phyloP scores from a whole-genome alignment of 92 coral and sea anemone genomes.

The Ricordea florida region DNA sequence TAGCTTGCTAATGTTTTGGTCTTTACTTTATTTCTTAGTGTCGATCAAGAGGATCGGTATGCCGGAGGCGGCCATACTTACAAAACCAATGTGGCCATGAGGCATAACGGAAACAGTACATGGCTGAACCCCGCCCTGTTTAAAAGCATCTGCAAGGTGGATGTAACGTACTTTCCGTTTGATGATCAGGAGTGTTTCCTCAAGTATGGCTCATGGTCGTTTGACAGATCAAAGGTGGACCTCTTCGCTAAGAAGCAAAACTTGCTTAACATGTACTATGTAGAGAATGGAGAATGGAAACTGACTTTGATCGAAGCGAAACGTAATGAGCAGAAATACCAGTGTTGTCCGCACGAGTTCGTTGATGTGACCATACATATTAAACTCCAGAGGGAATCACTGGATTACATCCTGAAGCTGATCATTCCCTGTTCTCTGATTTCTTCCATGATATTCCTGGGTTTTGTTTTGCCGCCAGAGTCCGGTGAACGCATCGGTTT shows the following conservation, averaged over 20 bases:
- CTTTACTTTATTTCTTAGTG: slow-evolving; percentile 35
- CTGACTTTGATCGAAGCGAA: slow-evolving; percentile 33
- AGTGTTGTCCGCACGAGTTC: slow-evolving; percentile 51
- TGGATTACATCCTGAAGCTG: slow-evolving; percentile 83
- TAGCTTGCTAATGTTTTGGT: neutral
- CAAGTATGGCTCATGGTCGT: slow-evolving; percentile 95
- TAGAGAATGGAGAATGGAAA: slow-evolving; percentile 89
- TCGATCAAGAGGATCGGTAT: slow-evolving; percentile 89
- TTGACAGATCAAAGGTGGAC: slow-evolving; percentile 56
- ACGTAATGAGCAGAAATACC: slow-evolving; percentile 47
- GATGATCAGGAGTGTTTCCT: slow-evolving; percentile 85
- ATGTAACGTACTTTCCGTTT: slow-evolving; percentile 87
- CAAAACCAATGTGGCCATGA: slow-evolving; percentile 67
- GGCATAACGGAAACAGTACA: slow-evolving; percentile 58
- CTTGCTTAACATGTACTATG: slow-evolving; percentile 53
- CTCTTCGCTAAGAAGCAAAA: slow-evolving; percentile 35
- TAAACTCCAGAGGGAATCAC: slow-evolving; percentile 64
- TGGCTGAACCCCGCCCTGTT: slow-evolving; percentile 92
- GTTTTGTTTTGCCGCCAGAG: slow-evolving; percentile 93
- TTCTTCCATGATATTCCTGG: slow-evolving; percentile 91
- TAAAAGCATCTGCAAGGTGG: slow-evolving; percentile 80
- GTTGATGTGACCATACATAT: slow-evolving; percentile 67
- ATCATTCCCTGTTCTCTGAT: slow-evolving; percentile 94
- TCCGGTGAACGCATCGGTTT: slow-evolving; percentile 97
- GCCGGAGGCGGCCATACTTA: slow-evolving; percentile 88